Base-by-base conservation (phyloP, 1,140 invertebrate genomes). In the Mercenaria mercenaria region DNA sequence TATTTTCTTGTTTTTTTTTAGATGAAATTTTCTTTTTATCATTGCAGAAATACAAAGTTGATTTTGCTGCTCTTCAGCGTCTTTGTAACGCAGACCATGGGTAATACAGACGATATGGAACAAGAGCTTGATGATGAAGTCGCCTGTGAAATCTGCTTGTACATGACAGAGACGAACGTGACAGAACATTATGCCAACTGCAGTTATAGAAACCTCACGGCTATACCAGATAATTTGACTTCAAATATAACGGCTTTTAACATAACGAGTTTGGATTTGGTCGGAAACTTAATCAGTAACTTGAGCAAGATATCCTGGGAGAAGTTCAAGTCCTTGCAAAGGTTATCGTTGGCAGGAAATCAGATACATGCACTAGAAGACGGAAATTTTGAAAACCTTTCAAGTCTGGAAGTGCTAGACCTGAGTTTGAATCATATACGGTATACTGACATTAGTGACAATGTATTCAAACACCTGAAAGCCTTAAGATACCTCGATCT, bases 371-470 rank as follows among this genome's bases (percentile, higher is more conserved):
- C 18, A 29, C 37, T 72, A 39, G 67, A 72, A 39, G 15, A 72
- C 11, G 37, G 67, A 18, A 8, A 37, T 72, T 79, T 79, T 34
- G 20, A 79, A 4, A 32, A 56, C 29, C 41, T 79, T 47, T 32
- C 41, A 50, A 52, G 39, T 10, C 34, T 79, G 74, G 74, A 29
- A 32, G 18, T 47, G 50, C 26, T 79, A 11, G 74, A 79, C 74
- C 34, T 79, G 0, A 79, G 74, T 23, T 18, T 79, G 41, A 79
- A 79, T n/a, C 8, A 52, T 29, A 79, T 79, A n/a, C 41, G 74
- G 15, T 79, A 79, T 20, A 79, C 10, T 10, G 8, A 52, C 26
- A 79, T 79, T n/a, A 56, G n/a, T 20, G 50, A 79, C 1, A 8
- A 20, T 4, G 50, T 47, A 0, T 79, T 79, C n/a, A 56, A 6